Conservation (phyloP, 2,113 vertebrate species). For the Rostratula benghalensis region DNA sequence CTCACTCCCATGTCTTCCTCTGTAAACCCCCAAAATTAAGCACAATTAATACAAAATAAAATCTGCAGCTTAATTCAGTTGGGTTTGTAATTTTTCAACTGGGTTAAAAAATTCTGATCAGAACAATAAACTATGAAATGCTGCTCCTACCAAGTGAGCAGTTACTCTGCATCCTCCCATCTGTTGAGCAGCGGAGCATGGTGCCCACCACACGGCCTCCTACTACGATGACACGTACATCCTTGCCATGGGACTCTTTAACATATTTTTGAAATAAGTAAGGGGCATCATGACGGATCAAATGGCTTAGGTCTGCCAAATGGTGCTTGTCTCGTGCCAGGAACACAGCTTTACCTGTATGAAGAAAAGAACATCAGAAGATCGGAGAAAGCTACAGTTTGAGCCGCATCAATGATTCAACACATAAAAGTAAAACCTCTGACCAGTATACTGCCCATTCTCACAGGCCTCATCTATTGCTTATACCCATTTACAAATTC, state of each 20-base stretch:
- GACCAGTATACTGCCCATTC: not conserved
- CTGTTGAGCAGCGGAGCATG: constrained; percentile 84
- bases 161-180: constrained; percentile 86
- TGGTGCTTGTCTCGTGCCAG: constrained; percentile 85
- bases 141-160: constrained; percentile 80
- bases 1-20: not conserved
- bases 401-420: not conserved
- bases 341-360: constrained; percentile 82
- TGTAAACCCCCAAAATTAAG: not conserved
- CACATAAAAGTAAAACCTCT: not conserved
- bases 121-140: not conserved
- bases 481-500: not conserved
- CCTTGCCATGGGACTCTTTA: constrained; percentile 82
- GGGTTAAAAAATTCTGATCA: not conserved
- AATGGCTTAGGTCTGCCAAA: constrained; percentile 81
- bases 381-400: not conserved
- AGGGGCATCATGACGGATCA: constrained; percentile 83
- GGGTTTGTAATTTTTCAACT: not conserved
- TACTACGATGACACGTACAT: constrained; percentile 83
- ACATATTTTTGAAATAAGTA: constrained; percentile 85
- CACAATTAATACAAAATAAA: not conserved
- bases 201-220: constrained; percentile 84
- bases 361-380: not conserved
- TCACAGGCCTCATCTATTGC: not conserved
- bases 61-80: not conserved